Conservation (phyloP, 1,140 invertebrate species). For the Gerris buenoi region DNA sequence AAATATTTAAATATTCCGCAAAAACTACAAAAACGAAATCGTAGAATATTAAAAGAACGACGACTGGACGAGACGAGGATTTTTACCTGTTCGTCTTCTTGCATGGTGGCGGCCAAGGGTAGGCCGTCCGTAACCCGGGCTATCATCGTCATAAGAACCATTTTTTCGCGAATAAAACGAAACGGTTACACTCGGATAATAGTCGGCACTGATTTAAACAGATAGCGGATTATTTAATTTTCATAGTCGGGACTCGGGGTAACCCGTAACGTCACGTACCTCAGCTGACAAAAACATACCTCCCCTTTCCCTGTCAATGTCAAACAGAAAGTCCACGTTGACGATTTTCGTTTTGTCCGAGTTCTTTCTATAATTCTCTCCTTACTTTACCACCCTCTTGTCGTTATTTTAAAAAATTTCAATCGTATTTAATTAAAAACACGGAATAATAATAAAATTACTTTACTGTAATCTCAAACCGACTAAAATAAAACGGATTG, state of each 20-base stretch:
- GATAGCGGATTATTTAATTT: too few relatives aligned
- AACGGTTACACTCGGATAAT: too few relatives aligned
- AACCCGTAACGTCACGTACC: background rate
- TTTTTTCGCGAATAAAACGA: too few relatives aligned
- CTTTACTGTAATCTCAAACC: too few relatives aligned
- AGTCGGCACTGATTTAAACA: too few relatives aligned
- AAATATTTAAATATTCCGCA: conserved; percentile 5
- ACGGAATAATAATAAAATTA: too few relatives aligned
- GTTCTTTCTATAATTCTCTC: background rate
- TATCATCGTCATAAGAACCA: conserved; percentile 96
- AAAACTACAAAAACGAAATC: background rate
- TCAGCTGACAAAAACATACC: background rate
- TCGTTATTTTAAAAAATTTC: too few relatives aligned
- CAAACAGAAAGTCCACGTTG: background rate
- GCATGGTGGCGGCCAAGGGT: conserved; percentile 89
- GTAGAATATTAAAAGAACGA: background rate
- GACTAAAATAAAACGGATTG: too few relatives aligned
- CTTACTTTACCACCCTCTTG: too few relatives aligned
- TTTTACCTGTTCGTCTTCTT: conserved; percentile 95
- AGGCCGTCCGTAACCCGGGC: conserved; percentile 86
- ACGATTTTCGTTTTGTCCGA: background rate
- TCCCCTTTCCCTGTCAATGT: background rate
- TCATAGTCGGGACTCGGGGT: too few relatives aligned
- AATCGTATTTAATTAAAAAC: too few relatives aligned
- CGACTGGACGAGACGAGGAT: background rate